Evolutionary conservation across 1,140 invertebrate species (phyloP).

Genomic region (Trialeurodes vaporariorum): DNA sequence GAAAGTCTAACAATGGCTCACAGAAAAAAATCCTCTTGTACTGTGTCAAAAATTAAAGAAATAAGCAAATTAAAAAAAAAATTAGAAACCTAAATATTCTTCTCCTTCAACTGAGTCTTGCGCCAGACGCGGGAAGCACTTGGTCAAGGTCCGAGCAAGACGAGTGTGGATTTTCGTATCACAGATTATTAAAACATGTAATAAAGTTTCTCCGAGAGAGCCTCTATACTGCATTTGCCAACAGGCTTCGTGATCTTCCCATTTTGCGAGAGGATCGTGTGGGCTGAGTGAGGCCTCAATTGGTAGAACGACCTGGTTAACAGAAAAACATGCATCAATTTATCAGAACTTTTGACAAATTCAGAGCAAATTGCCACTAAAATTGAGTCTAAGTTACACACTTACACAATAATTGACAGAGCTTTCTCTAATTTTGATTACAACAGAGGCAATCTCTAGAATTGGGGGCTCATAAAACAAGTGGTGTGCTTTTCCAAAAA

Average conservation of each 20-base stretch:
- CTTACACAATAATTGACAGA: too few relatives aligned
- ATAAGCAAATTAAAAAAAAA: too few relatives aligned
- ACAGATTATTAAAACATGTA: slow-evolving; percentile 91
- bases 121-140: slow-evolving; percentile 81
- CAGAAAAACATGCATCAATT: background rate
- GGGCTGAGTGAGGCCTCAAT: slow-evolving; percentile 66
- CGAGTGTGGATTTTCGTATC: slow-evolving; percentile 76
- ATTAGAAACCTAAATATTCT: slow-evolving; percentile 94
- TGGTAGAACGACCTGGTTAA: slow-evolving; percentile 53
- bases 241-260: slow-evolving; percentile 82
- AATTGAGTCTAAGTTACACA: too few relatives aligned
- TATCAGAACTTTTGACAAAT: too few relatives aligned
- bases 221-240: slow-evolving; percentile 96
- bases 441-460: too few relatives aligned
- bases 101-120: slow-evolving; percentile 93
- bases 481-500: too few relatives aligned
- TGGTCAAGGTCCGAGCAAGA: slow-evolving; percentile 76
- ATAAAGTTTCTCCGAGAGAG: slow-evolving; percentile 82
- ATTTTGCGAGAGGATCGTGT: slow-evolving; percentile 71
- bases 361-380: too few relatives aligned
- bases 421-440: too few relatives aligned
- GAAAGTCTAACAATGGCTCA: too few relatives aligned
- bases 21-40: too few relatives aligned
- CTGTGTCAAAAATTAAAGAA: too few relatives aligned
- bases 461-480: too few relatives aligned